Percentiles rank a stretch among this genome's conserved stretches.
Evolutionary conservation across 2,113 vertebrate species (phyloP).

Genomic region (Ophthalmolycus amberensis): DNA sequence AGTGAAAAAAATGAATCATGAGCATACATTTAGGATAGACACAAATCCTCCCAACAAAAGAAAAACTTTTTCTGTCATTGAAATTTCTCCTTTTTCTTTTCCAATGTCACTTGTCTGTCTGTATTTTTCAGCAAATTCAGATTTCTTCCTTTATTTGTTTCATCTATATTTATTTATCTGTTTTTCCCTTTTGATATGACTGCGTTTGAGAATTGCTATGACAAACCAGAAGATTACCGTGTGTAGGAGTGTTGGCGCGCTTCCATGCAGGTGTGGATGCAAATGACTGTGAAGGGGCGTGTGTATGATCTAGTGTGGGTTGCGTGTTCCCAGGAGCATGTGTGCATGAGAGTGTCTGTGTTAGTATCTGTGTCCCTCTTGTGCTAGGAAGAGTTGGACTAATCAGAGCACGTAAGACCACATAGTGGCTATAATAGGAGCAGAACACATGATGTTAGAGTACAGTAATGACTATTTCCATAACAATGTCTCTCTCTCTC

Average conservation of each 20-base stretch:
- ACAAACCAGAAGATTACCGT: background rate
- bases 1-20: constrained; percentile 5
- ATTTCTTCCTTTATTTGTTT: constrained; percentile 11
- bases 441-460: constrained; percentile 7
- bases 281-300: constrained; percentile 24
- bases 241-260: constrained; percentile 13
- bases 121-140: constrained; percentile 15
- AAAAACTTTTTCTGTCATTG: constrained; percentile 43
- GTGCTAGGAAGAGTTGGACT: constrained; percentile 29
- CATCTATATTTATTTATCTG: constrained; percentile 17
- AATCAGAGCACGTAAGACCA: constrained; percentile 42
- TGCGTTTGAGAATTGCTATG: background rate
- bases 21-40: constrained; percentile 11
- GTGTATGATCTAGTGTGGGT: constrained; percentile 2
- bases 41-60: background rate
- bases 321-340: constrained; percentile 21
- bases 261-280: constrained; percentile 34
- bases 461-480: constrained; percentile 30
- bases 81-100: constrained; percentile 27
- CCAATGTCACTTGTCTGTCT: background rate
- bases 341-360: background rate
- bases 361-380: constrained; percentile 12
- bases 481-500: background rate
- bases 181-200: background rate
- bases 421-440: constrained; percentile 36